phyloP scores from a whole-genome alignment of 2,797 vertebrate species.

The Linurgus olivaceus region DNA sequence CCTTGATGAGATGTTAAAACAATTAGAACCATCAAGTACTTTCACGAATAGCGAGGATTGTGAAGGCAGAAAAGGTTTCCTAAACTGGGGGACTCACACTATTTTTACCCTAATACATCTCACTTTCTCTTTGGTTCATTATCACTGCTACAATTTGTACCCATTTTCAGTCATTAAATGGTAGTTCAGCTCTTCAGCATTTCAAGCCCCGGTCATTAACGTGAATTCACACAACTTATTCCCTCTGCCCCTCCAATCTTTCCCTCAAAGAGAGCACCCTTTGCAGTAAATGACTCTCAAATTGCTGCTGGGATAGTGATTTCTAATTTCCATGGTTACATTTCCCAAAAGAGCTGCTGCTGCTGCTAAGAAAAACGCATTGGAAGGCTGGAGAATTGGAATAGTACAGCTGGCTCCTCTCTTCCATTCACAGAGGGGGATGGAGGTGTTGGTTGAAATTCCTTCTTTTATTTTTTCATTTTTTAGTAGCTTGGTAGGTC shows the following conservation, averaged over 20 bases:
- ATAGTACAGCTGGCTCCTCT: neutral
- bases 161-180: constrained; percentile 50
- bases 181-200: neutral
- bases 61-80: constrained; percentile 17
- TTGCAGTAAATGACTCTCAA: constrained; percentile 38
- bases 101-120: neutral
- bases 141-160: constrained; percentile 38
- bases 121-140: constrained; percentile 35
- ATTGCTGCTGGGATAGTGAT: neutral
- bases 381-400: neutral
- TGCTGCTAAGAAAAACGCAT: neutral
- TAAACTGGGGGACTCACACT: neutral
- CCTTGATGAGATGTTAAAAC: constrained; percentile 49
- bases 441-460: neutral
- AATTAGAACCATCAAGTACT: constrained; percentile 26
- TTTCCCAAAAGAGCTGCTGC: constrained; percentile 4
- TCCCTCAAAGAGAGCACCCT: neutral
- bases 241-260: neutral
- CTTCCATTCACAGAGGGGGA: neutral
- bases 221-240: neutral
- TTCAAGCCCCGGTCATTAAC: constrained; percentile 38
- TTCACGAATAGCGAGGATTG: constrained; percentile 12
- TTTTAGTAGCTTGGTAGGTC: neutral
- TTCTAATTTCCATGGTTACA: neutral
- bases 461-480: neutral